Evolutionary conservation across 2,888 invertebrate genomes (phyloP), one percentile per base, ranked within the genome.

Genomic region (Hypomecis atomaria): DNA sequence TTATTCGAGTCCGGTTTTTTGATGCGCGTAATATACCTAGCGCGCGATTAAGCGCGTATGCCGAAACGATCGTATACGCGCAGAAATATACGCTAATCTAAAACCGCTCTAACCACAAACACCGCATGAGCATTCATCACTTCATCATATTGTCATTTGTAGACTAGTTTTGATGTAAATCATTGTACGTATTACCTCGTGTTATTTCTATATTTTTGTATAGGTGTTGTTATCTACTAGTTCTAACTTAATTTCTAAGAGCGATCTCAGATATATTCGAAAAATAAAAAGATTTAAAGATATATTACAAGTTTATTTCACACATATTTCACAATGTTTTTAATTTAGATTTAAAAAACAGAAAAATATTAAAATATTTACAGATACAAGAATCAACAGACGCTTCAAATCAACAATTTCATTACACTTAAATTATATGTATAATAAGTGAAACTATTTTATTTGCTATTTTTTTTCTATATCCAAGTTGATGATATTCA

Each of bases 231-330:
- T 23, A 23, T 23, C 1, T 23, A 23, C 23, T 23, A 23, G 23
- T 23, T 23, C 23, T 23, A 23, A 23, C 23, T 23, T 23, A 2
- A 23, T 23, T 2, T 23, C 23, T 13, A 40, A 52, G 42, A 40
- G 33, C 33, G 52, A 40, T 52, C 23, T 23, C 23, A 40, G 10
- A n/a, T 23, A 23, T 33, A n/a, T 40, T 40, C 38, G 2, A n/a
- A 11, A 37, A 48, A 55, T 60, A 59, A 67, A 67, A 70, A 61
- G 64, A 69, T 61, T 13, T 62, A 50, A 78, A 76, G 81, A 85
- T 91, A 92, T 91, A 90, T 89, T 92, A 91, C 92, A 92, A 87
- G 84, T 79, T 86, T 87, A 83, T 90, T 91, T 88, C 91, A 92
- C 92, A 91, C 90, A 83, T 90, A 91, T 89, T 88, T 90, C 88